Evolutionary conservation across 2,113 vertebrate genomes (phyloP), one percentile per base, ranked within the genome.

Genomic region (Stegostoma tigrinum): DNA sequence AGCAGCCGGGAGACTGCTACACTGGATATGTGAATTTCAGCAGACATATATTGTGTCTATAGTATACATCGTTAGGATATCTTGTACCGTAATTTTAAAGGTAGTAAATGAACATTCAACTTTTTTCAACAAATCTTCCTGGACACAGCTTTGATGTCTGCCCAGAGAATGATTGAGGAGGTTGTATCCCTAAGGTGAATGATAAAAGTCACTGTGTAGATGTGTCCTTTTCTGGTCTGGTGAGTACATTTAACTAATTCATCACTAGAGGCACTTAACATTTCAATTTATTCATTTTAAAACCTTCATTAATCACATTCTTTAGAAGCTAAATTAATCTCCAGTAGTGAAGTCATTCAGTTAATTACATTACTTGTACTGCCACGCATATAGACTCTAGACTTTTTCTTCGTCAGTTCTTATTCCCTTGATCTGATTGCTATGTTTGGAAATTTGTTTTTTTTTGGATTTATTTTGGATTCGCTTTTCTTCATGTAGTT

Each of bases 281-380:
- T 72, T 95, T 75, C 67, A 95, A 95, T 95, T 95, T 72, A 72
- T 75, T 95, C 68, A 30, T 95, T 95, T 42, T 95, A 72, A 52
- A 61, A 95, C 27, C 68, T 95, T 45, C 45, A 95, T 95, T 95
- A 95, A 95, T 95, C 94, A 95, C 94, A 95, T 72, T 70, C 38
- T 95, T 95, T 52, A 72, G 45, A 52, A 72, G 42, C 0, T 27
- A 48, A 48, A 95, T 68, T 72, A 95, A 72, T 95, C 94, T 95
- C 94, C 45, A 95, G 94, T 5, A 67, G 68, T 95, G 67, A 72
- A 95, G 94, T 24, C 94, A 52, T 95, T 70, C 67, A 75, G 45
- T 95, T 95, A 95, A 95, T 95, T 95, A 70, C 67, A 95, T 72
- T 30, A 95, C 45, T 48, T 3, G 24, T 38, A 72, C 10, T 6